Evolutionary conservation across 1,140 invertebrate species (phyloP), one percentile per base, ranked within the genome.

Genomic region (Eumeta japonica): DNA sequence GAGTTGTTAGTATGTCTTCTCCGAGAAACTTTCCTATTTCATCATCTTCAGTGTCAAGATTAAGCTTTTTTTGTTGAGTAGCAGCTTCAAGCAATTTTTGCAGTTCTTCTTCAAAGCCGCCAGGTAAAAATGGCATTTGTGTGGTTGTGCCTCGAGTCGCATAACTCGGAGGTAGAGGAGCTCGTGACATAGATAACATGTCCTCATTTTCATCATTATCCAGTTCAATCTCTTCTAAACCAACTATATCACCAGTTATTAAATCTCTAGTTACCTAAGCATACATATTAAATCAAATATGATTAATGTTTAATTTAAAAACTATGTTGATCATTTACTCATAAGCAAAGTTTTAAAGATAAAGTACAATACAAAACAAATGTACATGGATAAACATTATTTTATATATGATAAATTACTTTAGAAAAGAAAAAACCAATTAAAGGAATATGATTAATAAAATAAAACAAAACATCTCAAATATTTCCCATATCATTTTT

Each of bases 101-200:
- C 2, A 71, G 41, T 42, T 76, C 68, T 10, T 68, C 59, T 37
- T 73, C 70, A 55, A 76, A 77, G 3, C 73, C 70, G 19, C 63
- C 72, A n/a, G 75, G 75, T 7, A 76, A 39, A 29, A 77, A 77
- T 12, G 73, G 71, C 18, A 64, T 67, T 37, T 70, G 70, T 14
- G 56, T 68, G 1, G 58, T 64, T 5, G 60, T 63, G 0, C 75
- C 75, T 31, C 68, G 56, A 0, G 71, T 75, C 1, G 73, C 62
- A 28, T 66, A 37, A 37, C 55, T 60, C 2, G 72, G 70, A 10
- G 75, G 71, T 33, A 77, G 43, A 1, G 70, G 72, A 13, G 72
- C 62, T n/a, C 75, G 40, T 4, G 67, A 58, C 72, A 77, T 76
- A 9, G 70, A 74, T 3, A 68, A 41, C 36, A 54, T 65, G 3